Conservation (phyloP, 2,888 invertebrate genomes). For the Drosophila nr. fundita region DNA sequence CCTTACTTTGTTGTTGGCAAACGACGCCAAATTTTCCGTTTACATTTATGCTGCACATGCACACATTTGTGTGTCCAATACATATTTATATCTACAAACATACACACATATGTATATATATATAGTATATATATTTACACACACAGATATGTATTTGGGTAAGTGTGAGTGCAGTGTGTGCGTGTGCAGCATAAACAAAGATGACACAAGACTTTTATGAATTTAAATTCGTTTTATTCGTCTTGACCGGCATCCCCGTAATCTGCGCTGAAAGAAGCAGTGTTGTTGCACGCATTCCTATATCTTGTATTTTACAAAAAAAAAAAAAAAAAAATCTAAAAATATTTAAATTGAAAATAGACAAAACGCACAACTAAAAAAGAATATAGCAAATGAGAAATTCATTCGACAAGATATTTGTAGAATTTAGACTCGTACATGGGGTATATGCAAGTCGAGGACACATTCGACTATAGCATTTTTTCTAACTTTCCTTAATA, state of each 20-base stretch:
- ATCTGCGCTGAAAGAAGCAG: background rate
- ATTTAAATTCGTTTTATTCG: background rate
- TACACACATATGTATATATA: background rate
- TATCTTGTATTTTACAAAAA: background rate
- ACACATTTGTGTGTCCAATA: background rate
- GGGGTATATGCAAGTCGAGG: background rate
- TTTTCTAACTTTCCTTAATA: background rate
- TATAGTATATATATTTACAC: background rate
- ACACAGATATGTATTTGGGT: background rate
- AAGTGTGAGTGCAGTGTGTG: background rate
- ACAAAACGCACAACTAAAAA: background rate
- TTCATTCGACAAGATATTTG: background rate
- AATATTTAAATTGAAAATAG: background rate
- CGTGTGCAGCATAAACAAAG: conserved; percentile 33
- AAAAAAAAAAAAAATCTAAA: background rate
- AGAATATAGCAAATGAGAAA: background rate
- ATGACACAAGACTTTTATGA: conserved; percentile 9
- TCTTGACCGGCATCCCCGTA: background rate
- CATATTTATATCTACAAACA: background rate
- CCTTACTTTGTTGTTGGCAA: conserved; percentile 34
- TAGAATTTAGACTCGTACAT: background rate
- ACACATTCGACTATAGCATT: background rate
- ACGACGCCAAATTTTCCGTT: conserved; percentile 26
- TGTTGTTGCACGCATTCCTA: background rate
- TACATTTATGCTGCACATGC: conserved; percentile 31